Evolutionary conservation across 2,113 vertebrate species (phyloP).

Genomic region (Phoenicopterus ruber): DNA sequence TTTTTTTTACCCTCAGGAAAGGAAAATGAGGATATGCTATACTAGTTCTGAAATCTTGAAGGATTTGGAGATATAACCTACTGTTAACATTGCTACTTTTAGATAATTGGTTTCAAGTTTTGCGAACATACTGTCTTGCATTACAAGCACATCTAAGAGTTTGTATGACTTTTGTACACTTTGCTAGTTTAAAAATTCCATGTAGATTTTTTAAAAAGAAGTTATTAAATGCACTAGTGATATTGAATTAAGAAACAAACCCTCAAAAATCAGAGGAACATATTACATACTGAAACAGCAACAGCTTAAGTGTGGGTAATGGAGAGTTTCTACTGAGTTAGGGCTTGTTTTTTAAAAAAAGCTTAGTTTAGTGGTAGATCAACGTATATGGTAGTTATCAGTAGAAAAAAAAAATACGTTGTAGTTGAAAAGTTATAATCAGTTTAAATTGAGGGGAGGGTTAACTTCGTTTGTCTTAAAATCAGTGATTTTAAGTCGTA

Average conservation of each 20-base stretch:
- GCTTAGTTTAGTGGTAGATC: not conserved
- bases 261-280: not conserved
- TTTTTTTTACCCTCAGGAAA: not conserved
- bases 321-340: not conserved
- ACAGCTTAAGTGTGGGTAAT: not conserved
- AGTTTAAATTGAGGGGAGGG: not conserved
- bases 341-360: not conserved
- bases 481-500: not conserved
- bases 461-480: not conserved
- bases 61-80: not conserved
- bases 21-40: not conserved
- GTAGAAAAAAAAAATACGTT: not conserved
- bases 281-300: not conserved
- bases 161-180: not conserved
- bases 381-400: not conserved
- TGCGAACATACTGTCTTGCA: not conserved
- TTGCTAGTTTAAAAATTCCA: not conserved
- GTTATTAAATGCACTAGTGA: not conserved
- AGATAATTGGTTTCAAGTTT: not conserved
- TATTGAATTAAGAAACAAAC: not conserved
- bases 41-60: not conserved
- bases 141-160: not conserved
- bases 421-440: not conserved
- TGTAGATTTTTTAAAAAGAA: not conserved
- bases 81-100: not conserved